Percentiles rank a stretch among this genome's conserved stretches.
Conservation (phyloP, 2,113 vertebrate genomes). For the Elanoides forficatus region DNA sequence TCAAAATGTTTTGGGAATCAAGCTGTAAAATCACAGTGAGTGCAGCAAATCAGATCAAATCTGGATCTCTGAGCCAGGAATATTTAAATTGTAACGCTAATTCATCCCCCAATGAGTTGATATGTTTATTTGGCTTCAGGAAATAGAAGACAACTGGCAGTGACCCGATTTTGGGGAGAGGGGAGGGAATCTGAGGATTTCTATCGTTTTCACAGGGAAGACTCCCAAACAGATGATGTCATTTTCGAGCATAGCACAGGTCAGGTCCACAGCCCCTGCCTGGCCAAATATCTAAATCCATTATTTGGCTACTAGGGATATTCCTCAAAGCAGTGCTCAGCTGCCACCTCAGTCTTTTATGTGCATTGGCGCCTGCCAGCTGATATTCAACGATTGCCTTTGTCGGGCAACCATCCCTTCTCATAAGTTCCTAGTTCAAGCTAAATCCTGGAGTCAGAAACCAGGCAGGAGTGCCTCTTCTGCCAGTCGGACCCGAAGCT, state of each 20-base stretch:
- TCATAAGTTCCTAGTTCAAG: neutral
- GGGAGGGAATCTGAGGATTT: neutral
- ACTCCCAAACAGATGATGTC: neutral
- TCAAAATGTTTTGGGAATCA: neutral
- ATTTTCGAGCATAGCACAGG: neutral
- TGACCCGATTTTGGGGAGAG: neutral
- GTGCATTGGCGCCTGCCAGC: neutral
- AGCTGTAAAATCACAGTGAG: neutral
- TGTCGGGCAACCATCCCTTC: neutral
- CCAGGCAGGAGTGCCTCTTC: neutral
- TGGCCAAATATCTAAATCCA: neutral
- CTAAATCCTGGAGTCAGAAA: neutral
- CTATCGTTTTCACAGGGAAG: neutral
- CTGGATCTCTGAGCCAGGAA: neutral
- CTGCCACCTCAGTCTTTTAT: neutral
- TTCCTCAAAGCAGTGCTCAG: neutral
- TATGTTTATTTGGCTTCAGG: neutral
- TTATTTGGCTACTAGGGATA: neutral
- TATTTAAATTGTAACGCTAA: neutral
- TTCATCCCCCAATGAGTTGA: neutral
- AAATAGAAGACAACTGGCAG: neutral
- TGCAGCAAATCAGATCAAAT: neutral
- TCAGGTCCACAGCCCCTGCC: neutral
- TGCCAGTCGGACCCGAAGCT: rapidly evolving
- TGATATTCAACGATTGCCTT: neutral